Percentiles rank a stretch among this genome's conserved stretches.
phyloP scores from a whole-genome alignment of 2,797 vertebrate genomes.

The Clamator glandarius region DNA sequence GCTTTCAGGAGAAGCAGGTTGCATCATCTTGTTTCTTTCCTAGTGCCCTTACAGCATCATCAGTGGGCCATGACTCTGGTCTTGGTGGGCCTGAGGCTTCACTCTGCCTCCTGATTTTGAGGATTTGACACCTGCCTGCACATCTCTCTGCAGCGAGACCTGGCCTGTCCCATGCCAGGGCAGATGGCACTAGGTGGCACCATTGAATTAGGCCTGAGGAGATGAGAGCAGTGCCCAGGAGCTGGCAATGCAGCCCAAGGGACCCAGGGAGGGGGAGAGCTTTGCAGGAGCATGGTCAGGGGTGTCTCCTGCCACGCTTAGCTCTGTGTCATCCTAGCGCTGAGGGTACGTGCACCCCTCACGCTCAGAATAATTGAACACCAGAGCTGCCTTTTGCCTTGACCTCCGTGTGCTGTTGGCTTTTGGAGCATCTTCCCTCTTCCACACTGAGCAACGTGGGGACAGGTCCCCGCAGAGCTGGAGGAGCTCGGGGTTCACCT shows the following conservation, averaged over 20 bases:
- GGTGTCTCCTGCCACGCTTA: accelerated
- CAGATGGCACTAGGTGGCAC: slow-evolving; percentile 46
- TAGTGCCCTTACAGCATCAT: neutral
- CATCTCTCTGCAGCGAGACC: accelerated
- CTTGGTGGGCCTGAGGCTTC: neutral
- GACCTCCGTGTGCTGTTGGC: accelerated
- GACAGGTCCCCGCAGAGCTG: neutral
- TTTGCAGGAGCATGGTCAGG: too few relatives aligned
- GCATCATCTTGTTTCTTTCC: neutral
- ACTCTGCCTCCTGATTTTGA: neutral
- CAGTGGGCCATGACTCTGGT: accelerated
- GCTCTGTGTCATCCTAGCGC: accelerated
- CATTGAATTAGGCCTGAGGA: neutral
- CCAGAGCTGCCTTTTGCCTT: neutral
- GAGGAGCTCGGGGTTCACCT: neutral
- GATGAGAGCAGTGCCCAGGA: accelerated
- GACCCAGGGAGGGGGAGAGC: neutral
- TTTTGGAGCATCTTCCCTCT: neutral
- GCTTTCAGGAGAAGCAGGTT: neutral
- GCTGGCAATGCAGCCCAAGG: accelerated
- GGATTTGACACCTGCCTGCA: neutral
- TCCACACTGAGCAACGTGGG: accelerated
- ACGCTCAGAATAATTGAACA: accelerated
- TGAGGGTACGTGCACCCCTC: accelerated
- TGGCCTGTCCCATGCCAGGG: accelerated